Base-by-base conservation (phyloP, 2,888 invertebrate genomes). In the Conus canariensis region DNA sequence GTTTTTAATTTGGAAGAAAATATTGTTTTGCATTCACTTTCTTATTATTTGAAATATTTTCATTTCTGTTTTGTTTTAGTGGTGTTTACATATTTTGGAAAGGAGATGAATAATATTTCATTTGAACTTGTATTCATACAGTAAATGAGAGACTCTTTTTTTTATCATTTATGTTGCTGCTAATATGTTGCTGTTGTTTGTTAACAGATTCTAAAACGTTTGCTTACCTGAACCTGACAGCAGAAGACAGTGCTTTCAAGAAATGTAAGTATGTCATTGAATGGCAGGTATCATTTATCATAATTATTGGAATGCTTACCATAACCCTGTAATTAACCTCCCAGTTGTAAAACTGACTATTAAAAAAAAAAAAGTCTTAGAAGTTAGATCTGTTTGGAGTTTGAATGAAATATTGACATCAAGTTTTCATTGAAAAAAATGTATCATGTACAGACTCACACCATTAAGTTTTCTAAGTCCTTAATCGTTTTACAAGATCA, bases 151-250 rank as follows among this genome's bases (percentile, higher is more conserved):
- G 45, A 45, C 4, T 4, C n/a, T 45, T 45, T 45, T 45, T 45
- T 45, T 1, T 1, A 4, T 45, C 4, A 3, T 45, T 1, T 45
- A 45, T 45, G 45, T 45, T 45, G 45, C 45, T 45, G 45, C 45
- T 45, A 3, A 45, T 45, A 45, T 4, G 45, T 10, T 16, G 12
- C 64, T 64, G 22, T 25, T 58, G 19, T 19, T 58, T 22, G 77
- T 91, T 90, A 91, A 14, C 91, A 93, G 94, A 92, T 45, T 89
- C 45, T 0, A 94, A 94, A 86, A 93, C 92, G 59, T 94, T 94
- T 94, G 94, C 94, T 16, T 94, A 94, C 89, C 74, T 94, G 86
- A 92, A 94, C 88, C 64, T 94, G 58, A 91, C 92, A 67, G 90
- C 93, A 16, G 91, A 91, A 83, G 93, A 93, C 22, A 90, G 85